A percentile compares a stretch with the other conserved stretches of the same genome.
phyloP scores from a whole-genome alignment of 2,888 invertebrate species.

The Encarsia formosa region DNA sequence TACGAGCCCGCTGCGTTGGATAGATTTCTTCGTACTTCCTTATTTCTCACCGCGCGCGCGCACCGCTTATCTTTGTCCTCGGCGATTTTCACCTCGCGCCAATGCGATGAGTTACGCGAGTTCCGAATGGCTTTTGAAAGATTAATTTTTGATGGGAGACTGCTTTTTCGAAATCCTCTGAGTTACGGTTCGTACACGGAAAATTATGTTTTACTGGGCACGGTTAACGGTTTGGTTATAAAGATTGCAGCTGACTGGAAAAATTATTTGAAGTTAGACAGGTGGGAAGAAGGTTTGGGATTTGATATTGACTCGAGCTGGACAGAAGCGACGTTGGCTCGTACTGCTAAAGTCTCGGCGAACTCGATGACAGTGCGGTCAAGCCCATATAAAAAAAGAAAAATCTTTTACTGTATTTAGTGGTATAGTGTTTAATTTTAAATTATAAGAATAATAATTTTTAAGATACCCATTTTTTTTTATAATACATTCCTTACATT shows the following conservation, averaged over 20 bases:
- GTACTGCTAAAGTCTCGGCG: no score
- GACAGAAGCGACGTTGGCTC: no score
- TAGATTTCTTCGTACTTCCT: slow-evolving; percentile 19
- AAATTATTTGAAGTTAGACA: neutral
- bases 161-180: neutral
- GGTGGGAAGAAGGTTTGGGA: no score
- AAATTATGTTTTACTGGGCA: neutral
- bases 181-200: neutral
- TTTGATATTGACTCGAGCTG: no score
- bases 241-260: neutral
- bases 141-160: slow-evolving; percentile 14
- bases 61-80: slow-evolving; percentile 21
- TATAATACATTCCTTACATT: no score
- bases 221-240: neutral
- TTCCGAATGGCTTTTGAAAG: slow-evolving; percentile 17
- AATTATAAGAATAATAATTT: no score
- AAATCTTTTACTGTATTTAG: no score
- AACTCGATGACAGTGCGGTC: no score
- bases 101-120: slow-evolving; percentile 5
- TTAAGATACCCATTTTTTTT: no score
- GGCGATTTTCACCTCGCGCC: neutral
- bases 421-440: no score
- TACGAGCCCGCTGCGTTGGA: slow-evolving; percentile 29
- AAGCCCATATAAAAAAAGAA: no score
- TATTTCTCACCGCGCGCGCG: neutral